Evolutionary conservation across 2,888 invertebrate species (phyloP).

Genomic region (Andrena bicolor): DNA sequence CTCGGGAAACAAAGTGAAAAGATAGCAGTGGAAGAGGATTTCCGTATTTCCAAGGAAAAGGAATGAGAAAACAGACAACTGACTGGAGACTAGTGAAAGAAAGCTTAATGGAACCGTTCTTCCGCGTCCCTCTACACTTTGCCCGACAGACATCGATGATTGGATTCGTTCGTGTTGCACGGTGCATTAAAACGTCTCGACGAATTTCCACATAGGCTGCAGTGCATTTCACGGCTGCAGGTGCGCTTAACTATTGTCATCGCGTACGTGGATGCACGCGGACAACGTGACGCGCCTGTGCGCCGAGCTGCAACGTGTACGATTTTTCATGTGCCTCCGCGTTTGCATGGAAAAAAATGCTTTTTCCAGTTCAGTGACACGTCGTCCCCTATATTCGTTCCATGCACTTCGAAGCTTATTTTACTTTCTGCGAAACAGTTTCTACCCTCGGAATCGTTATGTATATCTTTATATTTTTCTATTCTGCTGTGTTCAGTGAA

Average conservation of each 20-base stretch:
- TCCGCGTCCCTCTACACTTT: neutral
- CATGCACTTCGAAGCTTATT: no score
- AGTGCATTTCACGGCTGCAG: slow-evolving; percentile 45
- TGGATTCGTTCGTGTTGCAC: slow-evolving; percentile 3
- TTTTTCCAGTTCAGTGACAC: neutral
- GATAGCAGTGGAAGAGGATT: neutral
- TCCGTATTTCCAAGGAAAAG: neutral
- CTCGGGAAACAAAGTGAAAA: neutral
- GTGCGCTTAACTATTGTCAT: slow-evolving; percentile 63
- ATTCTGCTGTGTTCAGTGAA: no score
- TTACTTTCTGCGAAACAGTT: no score
- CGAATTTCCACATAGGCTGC: slow-evolving; percentile 65
- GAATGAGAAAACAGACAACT: neutral
- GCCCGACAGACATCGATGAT: neutral
- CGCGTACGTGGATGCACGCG: slow-evolving; percentile 23
- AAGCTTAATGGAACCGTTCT: neutral
- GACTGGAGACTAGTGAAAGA: neutral
- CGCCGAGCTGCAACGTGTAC: slow-evolving; percentile 10
- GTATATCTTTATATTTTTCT: no score
- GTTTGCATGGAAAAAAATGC: neutral
- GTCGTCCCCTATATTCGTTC: neutral
- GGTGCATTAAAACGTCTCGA: slow-evolving; percentile 69
- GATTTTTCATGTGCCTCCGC: neutral
- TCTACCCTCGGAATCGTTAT: no score
- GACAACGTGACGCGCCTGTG: slow-evolving; percentile 19